phyloP scores from a whole-genome alignment of 1,140 invertebrate genomes.

The Eciton burchellii region DNA sequence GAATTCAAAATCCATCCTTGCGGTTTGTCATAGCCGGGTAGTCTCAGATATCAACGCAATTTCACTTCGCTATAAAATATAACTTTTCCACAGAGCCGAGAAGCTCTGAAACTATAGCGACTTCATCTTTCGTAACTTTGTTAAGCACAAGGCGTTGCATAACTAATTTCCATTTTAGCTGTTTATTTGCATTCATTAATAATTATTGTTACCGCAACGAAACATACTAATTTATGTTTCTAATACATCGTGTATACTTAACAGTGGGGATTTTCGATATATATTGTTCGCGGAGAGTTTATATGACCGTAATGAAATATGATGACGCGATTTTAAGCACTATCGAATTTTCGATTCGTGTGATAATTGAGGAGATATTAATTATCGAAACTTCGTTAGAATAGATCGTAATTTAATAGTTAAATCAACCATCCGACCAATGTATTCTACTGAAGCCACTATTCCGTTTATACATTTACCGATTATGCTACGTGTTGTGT shows the following conservation, averaged over 20 bases:
- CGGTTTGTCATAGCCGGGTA: constrained; percentile 57
- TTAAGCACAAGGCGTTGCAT: not conserved
- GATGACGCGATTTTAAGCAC: not conserved
- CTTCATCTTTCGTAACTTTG: constrained; percentile 20
- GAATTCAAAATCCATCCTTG: constrained; percentile 69
- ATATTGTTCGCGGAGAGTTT: too few species aligned
- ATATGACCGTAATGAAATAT: too few species aligned
- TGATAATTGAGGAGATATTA: not conserved
- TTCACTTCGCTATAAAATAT: constrained; percentile 50
- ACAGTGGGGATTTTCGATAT: too few species aligned
- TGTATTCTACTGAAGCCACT: constrained; percentile 14
- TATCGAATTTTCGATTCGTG: not conserved
- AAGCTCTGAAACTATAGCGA: constrained; percentile 15
- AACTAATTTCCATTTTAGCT: not conserved
- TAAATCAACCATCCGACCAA: constrained; percentile 21
- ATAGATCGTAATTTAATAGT: constrained; percentile 3
- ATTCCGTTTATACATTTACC: constrained; percentile 30
- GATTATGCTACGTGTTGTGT: constrained; percentile 37
- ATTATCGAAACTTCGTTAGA: not conserved
- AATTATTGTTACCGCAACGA: too few species aligned
- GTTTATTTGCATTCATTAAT: not conserved
- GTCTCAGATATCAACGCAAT: constrained; percentile 50
- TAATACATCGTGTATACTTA: too few species aligned
- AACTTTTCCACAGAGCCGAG: constrained; percentile 36
- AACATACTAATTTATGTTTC: too few species aligned